Conservation (phyloP, 1,140 invertebrate species). For the Sminthurinus signatus region DNA sequence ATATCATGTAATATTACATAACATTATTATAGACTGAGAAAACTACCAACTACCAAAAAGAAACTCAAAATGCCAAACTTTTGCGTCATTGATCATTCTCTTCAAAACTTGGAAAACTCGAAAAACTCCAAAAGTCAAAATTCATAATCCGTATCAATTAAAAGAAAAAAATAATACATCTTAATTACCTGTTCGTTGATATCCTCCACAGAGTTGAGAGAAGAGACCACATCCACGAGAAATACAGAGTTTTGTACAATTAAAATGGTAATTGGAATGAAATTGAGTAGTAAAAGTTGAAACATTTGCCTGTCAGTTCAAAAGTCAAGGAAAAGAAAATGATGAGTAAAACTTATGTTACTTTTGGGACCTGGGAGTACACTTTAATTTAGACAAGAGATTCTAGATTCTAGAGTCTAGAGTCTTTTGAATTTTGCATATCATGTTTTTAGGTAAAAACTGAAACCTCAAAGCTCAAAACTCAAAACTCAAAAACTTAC, state of each 20-base stretch:
- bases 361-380: too few relatives aligned
- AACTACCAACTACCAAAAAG: not conserved
- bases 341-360: not conserved
- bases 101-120: too few relatives aligned
- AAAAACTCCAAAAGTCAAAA: too few relatives aligned
- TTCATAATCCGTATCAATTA: not conserved
- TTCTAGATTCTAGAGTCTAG: not conserved
- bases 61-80: not conserved
- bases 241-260: conserved; percentile 48
- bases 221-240: conserved; percentile 42
- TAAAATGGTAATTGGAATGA: conserved; percentile 47
- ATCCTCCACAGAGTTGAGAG: conserved; percentile 37
- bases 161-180: not conserved
- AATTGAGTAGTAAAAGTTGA: conserved; percentile 47
- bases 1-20: not conserved
- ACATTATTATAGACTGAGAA: not conserved
- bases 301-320: conserved; percentile 44
- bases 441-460: not conserved
- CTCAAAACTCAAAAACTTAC: conserved; percentile 47
- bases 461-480: conserved; percentile 46
- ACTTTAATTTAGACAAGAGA: not conserved
- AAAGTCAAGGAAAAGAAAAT: too few relatives aligned
- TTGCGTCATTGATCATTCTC: too few relatives aligned
- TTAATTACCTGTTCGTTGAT: conserved; percentile 43
- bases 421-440: too few relatives aligned